Conservation (phyloP, 2,888 invertebrate species). For the Oxycera nigricornis region DNA sequence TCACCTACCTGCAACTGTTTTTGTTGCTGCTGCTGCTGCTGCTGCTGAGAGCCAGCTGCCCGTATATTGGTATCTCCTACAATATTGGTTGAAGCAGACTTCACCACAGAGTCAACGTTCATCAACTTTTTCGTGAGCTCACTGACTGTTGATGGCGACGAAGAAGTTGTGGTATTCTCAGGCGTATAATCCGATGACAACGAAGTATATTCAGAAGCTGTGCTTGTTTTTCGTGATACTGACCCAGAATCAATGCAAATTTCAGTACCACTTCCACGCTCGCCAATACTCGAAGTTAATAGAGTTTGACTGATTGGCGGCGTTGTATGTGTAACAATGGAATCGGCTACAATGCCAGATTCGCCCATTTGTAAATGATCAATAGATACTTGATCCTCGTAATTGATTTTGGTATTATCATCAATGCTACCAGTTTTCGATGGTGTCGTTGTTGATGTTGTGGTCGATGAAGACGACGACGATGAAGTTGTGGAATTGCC, state of each 20-base stretch:
- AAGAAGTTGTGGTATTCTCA: no score
- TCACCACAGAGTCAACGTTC: no score
- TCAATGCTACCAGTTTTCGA: slow-evolving; percentile 44
- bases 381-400: slow-evolving; percentile 21
- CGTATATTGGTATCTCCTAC: no score
- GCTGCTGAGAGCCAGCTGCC: no score
- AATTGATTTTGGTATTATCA: slow-evolving; percentile 38
- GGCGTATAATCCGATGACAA: slow-evolving; percentile 65
- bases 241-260: slow-evolving; percentile 54
- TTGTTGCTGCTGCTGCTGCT: no score
- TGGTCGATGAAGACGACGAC: slow-evolving; percentile 27
- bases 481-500: neutral
- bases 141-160: no score
- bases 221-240: slow-evolving; percentile 66
- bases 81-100: neutral
- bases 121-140: no score
- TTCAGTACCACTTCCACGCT: slow-evolving; percentile 43
- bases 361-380: slow-evolving; percentile 45
- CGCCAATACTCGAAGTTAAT: neutral
- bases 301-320: slow-evolving; percentile 48
- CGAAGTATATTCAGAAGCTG: slow-evolving; percentile 63
- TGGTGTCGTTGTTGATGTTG: slow-evolving; percentile 39
- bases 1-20: no score
- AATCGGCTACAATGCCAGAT: slow-evolving; percentile 17
- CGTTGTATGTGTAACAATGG: slow-evolving; percentile 35